phyloP scores from a whole-genome alignment of 2,113 vertebrate genomes.

The Istiophorus platypterus region DNA sequence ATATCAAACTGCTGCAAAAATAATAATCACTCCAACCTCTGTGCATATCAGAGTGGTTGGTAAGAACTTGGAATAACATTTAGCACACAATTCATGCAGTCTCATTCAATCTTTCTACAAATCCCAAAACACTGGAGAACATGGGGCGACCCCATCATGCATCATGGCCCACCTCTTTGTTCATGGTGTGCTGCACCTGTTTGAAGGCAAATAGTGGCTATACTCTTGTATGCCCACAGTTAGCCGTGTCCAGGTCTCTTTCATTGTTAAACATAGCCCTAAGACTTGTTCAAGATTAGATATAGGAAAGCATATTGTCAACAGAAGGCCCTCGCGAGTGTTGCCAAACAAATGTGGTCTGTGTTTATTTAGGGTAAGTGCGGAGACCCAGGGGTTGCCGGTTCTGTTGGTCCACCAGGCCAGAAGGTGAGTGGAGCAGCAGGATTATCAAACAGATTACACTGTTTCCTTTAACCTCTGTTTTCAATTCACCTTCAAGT shows the following conservation, averaged over 20 bases:
- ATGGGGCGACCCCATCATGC: not conserved
- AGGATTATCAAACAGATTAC: not conserved
- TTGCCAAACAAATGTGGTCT: not conserved
- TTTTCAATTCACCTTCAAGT: not conserved
- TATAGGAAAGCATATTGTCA: not conserved
- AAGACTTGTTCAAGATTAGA: not conserved
- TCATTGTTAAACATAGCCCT: not conserved
- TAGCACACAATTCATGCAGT: not conserved
- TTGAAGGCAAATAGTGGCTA: constrained; percentile 32
- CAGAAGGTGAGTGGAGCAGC: constrained; percentile 69
- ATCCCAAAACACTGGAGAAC: not conserved
- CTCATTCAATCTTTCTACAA: not conserved
- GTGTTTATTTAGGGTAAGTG: constrained; percentile 69
- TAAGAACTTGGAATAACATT: not conserved
- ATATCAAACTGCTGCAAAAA: not conserved
- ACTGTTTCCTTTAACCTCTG: constrained; percentile 9
- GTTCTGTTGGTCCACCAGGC: constrained; percentile 71
- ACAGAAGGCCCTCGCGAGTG: not conserved
- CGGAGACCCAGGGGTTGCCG: constrained; percentile 72
- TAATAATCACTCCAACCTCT: not conserved
- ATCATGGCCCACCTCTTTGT: constrained; percentile 8
- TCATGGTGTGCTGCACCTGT: not conserved
- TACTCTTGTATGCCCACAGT: not conserved
- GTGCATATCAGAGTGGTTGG: not conserved
- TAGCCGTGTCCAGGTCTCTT: constrained; percentile 11